phyloP scores from a whole-genome alignment of 2,797 vertebrate species.

The Mus caroli region DNA sequence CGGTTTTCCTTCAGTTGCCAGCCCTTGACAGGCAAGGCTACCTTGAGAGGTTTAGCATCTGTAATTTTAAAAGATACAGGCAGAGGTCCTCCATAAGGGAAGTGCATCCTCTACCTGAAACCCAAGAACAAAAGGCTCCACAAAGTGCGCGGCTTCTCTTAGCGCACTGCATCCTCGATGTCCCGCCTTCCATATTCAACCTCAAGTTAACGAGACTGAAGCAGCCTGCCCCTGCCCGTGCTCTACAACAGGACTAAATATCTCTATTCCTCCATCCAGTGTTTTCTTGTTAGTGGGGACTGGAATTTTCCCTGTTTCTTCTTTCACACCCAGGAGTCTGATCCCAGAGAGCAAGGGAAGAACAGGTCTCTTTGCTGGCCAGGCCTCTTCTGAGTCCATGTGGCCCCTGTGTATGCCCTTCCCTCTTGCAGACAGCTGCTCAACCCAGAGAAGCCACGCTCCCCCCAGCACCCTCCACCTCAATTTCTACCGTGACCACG shows the following conservation, averaged over 20 bases:
- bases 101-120: conserved; percentile 98
- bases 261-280: conserved; percentile 97
- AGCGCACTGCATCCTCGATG: conserved; percentile 94
- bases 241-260: conserved; percentile 96
- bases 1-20: conserved; percentile 98
- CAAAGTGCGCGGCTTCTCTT: conserved; percentile 96
- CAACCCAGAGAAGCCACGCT: conserved; percentile 85
- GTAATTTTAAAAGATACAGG: conserved; percentile 97
- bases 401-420: conserved; percentile 5
- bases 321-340: conserved; percentile 89
- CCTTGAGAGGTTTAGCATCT: conserved; percentile 97
- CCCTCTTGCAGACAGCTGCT: conserved; percentile 66
- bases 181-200: conserved; percentile 96
- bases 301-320: conserved; percentile 93
- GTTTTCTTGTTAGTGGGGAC: conserved; percentile 96
- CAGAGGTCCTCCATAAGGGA: conserved; percentile 97
- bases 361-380: conserved; percentile 92
- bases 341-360: conserved; percentile 94
- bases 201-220: conserved; percentile 95
- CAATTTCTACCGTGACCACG: conserved; percentile 13
- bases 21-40: conserved; percentile 96
- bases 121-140: conserved; percentile 96
- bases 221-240: conserved; percentile 90
- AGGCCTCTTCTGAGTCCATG: conserved; percentile 90
- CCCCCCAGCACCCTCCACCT: neutral